phyloP scores from a whole-genome alignment of 2,797 vertebrate genomes.

The Lacerta bilineata region DNA sequence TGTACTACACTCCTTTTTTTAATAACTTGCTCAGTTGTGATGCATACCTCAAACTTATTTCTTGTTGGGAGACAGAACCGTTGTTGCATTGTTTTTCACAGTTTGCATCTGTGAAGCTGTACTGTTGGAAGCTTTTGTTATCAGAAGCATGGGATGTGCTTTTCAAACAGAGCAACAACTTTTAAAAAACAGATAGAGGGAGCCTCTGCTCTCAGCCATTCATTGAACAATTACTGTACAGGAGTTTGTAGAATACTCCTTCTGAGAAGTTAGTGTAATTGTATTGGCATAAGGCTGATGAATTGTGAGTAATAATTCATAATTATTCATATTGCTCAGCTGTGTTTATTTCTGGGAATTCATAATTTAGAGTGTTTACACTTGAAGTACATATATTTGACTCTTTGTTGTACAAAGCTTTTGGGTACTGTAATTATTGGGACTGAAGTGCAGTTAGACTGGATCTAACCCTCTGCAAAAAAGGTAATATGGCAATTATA shows the following conservation, averaged over 20 bases:
- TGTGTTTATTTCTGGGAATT: no score
- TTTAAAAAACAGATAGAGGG: background rate
- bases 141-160: background rate
- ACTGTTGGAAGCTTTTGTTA: background rate
- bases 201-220: background rate
- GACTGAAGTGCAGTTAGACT: background rate
- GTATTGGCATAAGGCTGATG: background rate
- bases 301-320: background rate
- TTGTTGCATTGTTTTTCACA: no score
- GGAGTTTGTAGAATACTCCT: background rate
- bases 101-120: background rate
- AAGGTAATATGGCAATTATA: background rate
- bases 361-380: background rate
- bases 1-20: background rate
- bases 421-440: background rate
- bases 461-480: background rate
- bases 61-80: background rate
- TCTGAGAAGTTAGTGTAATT: background rate
- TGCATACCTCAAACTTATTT: background rate
- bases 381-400: background rate
- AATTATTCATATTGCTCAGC: no score
- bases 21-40: background rate
- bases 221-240: background rate
- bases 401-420: background rate
- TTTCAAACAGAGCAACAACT: background rate